A percentile compares a stretch with the other conserved stretches of the same genome.
Conservation (phyloP, 1,140 invertebrate genomes). For the Drosophila bocqueti region DNA sequence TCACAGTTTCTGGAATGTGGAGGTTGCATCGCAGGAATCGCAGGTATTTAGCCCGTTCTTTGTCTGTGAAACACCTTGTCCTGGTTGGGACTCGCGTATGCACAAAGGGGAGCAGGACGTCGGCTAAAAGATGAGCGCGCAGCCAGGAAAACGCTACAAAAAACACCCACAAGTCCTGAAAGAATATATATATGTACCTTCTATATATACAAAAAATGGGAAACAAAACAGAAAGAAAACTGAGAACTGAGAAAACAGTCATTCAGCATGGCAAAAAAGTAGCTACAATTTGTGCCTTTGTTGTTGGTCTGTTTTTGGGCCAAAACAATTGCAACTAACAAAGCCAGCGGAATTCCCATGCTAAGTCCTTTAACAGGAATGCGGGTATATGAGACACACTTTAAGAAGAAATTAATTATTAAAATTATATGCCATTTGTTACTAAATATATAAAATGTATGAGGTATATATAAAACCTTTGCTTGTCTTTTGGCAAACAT, state of each 20-base stretch:
- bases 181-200: slow-evolving; percentile 1
- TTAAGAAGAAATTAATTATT: not conserved
- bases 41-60: slow-evolving; percentile 6
- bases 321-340: slow-evolving; percentile 58
- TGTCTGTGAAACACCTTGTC: slow-evolving; percentile 16
- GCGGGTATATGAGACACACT: not conserved
- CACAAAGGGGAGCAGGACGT: slow-evolving; percentile 17
- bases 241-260: slow-evolving; percentile 20
- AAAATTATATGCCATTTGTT: not conserved
- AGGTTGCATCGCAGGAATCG: not conserved
- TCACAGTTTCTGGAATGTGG: not conserved
- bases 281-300: slow-evolving; percentile 45
- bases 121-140: slow-evolving; percentile 27
- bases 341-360: slow-evolving; percentile 42
- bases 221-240: slow-evolving; percentile 5
- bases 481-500: not conserved
- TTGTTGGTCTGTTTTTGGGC: slow-evolving; percentile 24
- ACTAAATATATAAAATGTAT: not conserved
- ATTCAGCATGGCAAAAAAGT: slow-evolving; percentile 46
- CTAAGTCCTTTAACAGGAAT: not conserved
- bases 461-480: not conserved
- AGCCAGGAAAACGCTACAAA: slow-evolving; percentile 16
- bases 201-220: not conserved
- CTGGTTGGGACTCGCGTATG: slow-evolving; percentile 37
- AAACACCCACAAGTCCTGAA: slow-evolving; percentile 5